phyloP scores from a whole-genome alignment of 2,113 vertebrate species.

The Nicator chloris region DNA sequence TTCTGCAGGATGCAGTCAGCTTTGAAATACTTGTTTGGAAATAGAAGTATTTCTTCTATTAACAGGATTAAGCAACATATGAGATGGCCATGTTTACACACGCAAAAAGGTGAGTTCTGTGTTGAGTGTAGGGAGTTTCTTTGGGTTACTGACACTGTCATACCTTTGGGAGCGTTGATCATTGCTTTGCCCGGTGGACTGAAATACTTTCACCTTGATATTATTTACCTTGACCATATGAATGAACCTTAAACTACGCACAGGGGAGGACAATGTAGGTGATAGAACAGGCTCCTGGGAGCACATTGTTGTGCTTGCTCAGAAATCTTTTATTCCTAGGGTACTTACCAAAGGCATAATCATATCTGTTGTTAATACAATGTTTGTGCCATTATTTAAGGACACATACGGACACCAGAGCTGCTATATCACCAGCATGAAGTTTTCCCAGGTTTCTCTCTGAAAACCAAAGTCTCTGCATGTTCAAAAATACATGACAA shows the following conservation, averaged over 20 bases:
- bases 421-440: background rate
- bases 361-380: background rate
- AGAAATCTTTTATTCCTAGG: background rate
- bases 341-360: background rate
- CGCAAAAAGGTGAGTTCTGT: background rate
- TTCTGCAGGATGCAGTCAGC: background rate
- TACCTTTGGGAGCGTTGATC: background rate
- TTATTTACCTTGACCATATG: background rate
- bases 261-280: background rate
- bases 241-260: background rate
- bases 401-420: background rate
- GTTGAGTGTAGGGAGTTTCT: background rate
- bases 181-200: background rate
- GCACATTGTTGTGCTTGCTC: background rate
- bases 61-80: background rate
- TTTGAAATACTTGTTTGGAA: slow-evolving; percentile 12
- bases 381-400: background rate
- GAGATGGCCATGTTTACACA: background rate
- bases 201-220: background rate
- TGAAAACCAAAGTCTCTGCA: background rate
- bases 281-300: background rate
- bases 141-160: background rate
- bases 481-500: background rate
- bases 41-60: background rate
- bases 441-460: background rate